Evolutionary conservation across 2,113 vertebrate species (phyloP).

Genomic region (Garra rufa): DNA sequence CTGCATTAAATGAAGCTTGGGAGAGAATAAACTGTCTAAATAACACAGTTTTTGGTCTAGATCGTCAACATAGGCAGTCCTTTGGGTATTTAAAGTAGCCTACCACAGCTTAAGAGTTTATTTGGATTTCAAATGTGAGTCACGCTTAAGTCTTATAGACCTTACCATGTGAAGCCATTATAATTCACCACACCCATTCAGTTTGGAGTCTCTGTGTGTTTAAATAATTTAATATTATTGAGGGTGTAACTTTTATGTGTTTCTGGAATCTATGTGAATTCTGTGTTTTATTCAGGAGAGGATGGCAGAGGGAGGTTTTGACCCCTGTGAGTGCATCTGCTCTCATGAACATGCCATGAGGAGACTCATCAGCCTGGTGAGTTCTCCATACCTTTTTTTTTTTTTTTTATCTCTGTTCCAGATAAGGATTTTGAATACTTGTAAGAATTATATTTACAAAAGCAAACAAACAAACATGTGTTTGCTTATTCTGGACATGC

Average conservation of each 20-base stretch:
- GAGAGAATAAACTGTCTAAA: background rate
- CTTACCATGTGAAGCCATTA: background rate
- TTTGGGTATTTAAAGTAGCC: background rate
- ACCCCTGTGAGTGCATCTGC: constrained; percentile 98
- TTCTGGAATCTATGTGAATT: background rate
- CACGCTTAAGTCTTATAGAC: background rate
- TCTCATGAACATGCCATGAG: constrained; percentile 95
- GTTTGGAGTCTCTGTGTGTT: background rate
- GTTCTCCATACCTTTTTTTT: constrained; percentile 45
- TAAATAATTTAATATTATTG: background rate
- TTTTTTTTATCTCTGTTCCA: background rate
- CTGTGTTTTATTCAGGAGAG: constrained; percentile 55
- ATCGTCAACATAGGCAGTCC: background rate
- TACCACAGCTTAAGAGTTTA: background rate
- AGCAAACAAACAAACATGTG: no score
- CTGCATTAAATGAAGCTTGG: background rate
- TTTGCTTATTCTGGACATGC: background rate
- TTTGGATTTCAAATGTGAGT: background rate
- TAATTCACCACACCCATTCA: background rate
- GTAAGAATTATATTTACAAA: no score
- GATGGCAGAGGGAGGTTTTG: constrained; percentile 97
- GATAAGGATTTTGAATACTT: no score
- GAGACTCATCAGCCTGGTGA: constrained; percentile 95
- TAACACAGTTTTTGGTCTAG: background rate
- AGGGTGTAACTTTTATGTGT: background rate